phyloP scores from a whole-genome alignment of 2,113 vertebrate genomes.

The Cavia porcellus region DNA sequence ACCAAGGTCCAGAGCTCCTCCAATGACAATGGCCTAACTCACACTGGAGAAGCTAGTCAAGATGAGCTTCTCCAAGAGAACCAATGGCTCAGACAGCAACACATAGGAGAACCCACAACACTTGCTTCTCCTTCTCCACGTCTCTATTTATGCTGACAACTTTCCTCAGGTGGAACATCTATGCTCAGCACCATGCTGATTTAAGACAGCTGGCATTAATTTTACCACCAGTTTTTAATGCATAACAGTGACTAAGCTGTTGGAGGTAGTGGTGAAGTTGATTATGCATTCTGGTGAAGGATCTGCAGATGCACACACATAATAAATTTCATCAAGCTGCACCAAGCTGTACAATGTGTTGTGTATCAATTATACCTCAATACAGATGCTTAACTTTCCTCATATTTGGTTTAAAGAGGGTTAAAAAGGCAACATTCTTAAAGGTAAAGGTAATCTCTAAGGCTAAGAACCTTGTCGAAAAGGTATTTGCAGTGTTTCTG shows the following conservation, averaged over 20 bases:
- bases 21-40: too few species aligned
- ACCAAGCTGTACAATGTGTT: neutral
- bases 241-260: neutral
- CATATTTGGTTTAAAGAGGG: neutral
- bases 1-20: too few species aligned
- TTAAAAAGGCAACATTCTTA: neutral
- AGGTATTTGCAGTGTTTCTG: neutral
- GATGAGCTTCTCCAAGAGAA: too few species aligned
- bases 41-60: too few species aligned
- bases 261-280: neutral
- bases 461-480: neutral
- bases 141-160: too few species aligned
- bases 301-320: neutral
- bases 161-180: too few species aligned
- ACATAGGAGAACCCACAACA: too few species aligned
- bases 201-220: too few species aligned
- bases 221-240: too few species aligned
- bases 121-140: too few species aligned
- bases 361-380: neutral
- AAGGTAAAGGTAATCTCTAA: neutral
- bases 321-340: neutral
- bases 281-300: neutral
- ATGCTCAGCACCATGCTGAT: too few species aligned
- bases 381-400: neutral
- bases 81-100: too few species aligned